Conservation (phyloP, 2,888 invertebrate species). For the Aricia artaxerxes region DNA sequence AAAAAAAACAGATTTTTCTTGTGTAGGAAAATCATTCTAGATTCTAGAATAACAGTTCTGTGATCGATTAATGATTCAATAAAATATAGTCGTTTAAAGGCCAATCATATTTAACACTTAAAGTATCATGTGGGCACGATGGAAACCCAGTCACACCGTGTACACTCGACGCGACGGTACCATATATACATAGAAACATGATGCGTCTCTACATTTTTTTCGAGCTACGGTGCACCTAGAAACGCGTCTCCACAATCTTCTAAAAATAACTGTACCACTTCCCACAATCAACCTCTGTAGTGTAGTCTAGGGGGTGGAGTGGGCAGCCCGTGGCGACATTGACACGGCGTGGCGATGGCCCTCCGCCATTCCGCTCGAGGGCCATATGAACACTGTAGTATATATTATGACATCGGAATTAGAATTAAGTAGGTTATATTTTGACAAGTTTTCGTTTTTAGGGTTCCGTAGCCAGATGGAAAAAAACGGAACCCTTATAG, state of each 20-base stretch:
- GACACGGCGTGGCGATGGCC: constrained; percentile 58
- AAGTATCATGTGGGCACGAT: no score
- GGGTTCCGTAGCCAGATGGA: no score
- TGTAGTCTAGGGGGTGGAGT: constrained; percentile 37
- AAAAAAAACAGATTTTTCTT: no score
- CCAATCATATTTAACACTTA: no score
- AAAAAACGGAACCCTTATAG: no score
- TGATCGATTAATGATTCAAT: no score
- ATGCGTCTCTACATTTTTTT: neutral
- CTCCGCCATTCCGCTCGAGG: constrained; percentile 56
- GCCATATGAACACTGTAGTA: constrained; percentile 57
- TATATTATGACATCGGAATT: constrained; percentile 28
- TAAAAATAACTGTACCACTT: constrained; percentile 24
- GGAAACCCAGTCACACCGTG: no score
- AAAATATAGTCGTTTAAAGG: no score
- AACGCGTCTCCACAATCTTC: neutral
- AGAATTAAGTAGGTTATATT: neutral
- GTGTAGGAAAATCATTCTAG: no score
- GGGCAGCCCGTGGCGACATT: constrained; percentile 57
- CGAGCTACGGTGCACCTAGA: neutral
- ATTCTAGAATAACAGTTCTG: no score
- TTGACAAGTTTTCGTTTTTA: no score
- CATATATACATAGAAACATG: neutral
- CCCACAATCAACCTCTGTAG: constrained; percentile 44
- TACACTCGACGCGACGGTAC: no score